Conservation (phyloP, 1,140 invertebrate genomes). For the Mactra quadrangularis region DNA sequence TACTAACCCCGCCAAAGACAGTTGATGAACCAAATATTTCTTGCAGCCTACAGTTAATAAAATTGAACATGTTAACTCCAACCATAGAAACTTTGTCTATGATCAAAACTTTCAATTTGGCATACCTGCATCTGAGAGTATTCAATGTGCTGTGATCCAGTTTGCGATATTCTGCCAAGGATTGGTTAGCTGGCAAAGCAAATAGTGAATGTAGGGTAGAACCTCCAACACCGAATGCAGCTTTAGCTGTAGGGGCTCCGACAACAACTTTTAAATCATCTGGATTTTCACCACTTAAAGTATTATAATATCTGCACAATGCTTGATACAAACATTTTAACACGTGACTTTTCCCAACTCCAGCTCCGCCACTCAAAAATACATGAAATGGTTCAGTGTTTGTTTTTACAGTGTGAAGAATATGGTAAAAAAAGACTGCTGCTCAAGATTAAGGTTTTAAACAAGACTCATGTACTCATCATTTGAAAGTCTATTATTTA, state of each 20-base stretch:
- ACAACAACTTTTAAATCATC: conserved; percentile 61
- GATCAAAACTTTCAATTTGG: conserved; percentile 12
- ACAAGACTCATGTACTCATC: conserved; percentile 11
- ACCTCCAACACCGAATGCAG: conserved; percentile 60
- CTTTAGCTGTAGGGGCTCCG: conserved; percentile 64
- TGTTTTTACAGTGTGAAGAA: conserved; percentile 33
- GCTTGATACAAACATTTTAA: conserved; percentile 57
- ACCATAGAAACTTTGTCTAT: conserved; percentile 64
- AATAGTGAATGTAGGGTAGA: no score
- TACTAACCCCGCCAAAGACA: conserved; percentile 21
- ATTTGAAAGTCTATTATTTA: conserved; percentile 45
- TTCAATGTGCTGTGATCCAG: not conserved
- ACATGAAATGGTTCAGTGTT: conserved; percentile 31
- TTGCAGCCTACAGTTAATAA: conserved; percentile 2
- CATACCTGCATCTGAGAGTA: conserved; percentile 22
- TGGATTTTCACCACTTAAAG: conserved; percentile 58
- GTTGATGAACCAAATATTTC: not conserved
- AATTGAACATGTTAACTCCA: conserved; percentile 54
- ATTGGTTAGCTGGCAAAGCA: no score
- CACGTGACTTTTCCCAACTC: conserved; percentile 63
- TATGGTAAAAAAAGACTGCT: conserved; percentile 18
- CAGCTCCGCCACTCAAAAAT: conserved; percentile 62
- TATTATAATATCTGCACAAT: conserved; percentile 54
- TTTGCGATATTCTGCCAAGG: no score
- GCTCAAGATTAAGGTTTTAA: conserved; percentile 31